A percentile compares a stretch with the other conserved stretches of the same genome.
phyloP scores from a whole-genome alignment of 1,140 invertebrate genomes.

The Drosophila saltans region DNA sequence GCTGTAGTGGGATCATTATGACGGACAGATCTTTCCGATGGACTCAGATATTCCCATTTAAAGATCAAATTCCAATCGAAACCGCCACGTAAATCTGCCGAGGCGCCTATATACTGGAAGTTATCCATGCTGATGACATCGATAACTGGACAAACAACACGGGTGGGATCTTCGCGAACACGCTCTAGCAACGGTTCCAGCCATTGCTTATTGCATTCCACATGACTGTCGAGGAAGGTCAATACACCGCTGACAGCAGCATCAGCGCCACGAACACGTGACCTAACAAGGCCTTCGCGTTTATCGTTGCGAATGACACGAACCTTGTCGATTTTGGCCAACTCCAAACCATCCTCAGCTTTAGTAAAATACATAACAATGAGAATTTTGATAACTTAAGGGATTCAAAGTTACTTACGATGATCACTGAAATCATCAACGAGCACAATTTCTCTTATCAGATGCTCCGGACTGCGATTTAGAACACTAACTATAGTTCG shows the following conservation, averaged over 20 bases:
- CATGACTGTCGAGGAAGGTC: slow-evolving; percentile 98
- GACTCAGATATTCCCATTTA: slow-evolving; percentile 97
- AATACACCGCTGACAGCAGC: slow-evolving; percentile 95
- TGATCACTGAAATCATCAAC: slow-evolving; percentile 99
- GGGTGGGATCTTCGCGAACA: slow-evolving; percentile 93
- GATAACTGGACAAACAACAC: slow-evolving; percentile 97
- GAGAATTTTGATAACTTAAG: background rate
- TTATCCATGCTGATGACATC: slow-evolving; percentile 99
- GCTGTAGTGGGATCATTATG: slow-evolving; percentile 92
- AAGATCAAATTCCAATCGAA: slow-evolving; percentile 98
- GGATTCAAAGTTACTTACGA: slow-evolving; percentile 87
- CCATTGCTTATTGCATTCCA: slow-evolving; percentile 98
- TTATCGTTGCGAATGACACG: slow-evolving; percentile 95
- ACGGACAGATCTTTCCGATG: slow-evolving; percentile 90
- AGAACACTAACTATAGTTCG: slow-evolving; percentile 96
- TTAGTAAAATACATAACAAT: background rate
- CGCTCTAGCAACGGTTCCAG: slow-evolving; percentile 96
- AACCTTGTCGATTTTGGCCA: slow-evolving; percentile 96
- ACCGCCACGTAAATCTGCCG: slow-evolving; percentile 94
- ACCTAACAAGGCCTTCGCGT: slow-evolving; percentile 95
- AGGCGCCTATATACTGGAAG: slow-evolving; percentile 98
- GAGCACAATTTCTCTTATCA: slow-evolving; percentile 98
- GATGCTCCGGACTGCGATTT: slow-evolving; percentile 95
- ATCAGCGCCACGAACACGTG: slow-evolving; percentile 93
- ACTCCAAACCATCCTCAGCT: slow-evolving; percentile 96